Conservation (phyloP, 2,113 vertebrate species). For the Thermophis baileyi region DNA sequence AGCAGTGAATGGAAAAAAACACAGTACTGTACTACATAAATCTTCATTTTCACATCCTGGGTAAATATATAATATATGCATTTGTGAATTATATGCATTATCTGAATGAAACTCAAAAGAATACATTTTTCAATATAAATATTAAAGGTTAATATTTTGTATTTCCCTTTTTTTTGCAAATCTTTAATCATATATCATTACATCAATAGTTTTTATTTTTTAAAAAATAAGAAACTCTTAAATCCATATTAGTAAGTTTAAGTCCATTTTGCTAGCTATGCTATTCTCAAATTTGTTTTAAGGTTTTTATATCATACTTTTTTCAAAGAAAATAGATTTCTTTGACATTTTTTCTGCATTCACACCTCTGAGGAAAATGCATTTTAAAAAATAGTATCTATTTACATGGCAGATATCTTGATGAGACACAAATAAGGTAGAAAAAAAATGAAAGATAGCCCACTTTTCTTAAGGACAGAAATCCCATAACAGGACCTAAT, state of each 20-base stretch:
- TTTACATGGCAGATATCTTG: slow-evolving; percentile 76
- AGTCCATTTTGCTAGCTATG: slow-evolving; percentile 67
- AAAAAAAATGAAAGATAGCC: slow-evolving; percentile 41
- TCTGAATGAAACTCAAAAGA: slow-evolving; percentile 45
- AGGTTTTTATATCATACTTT: slow-evolving; percentile 62
- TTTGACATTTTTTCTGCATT: slow-evolving; percentile 66
- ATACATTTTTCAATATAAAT: slow-evolving; percentile 62
- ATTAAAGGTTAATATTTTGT: slow-evolving; percentile 62
- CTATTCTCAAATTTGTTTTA: slow-evolving; percentile 48
- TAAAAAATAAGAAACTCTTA: slow-evolving; percentile 44
- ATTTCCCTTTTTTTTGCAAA: slow-evolving; percentile 51
- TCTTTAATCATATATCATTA: slow-evolving; percentile 43
- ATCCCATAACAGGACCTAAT: slow-evolving; percentile 15
- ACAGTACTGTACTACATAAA: slow-evolving; percentile 21
- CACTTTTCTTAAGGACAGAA: slow-evolving; percentile 35
- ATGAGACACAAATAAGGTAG: slow-evolving; percentile 70
- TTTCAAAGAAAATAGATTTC: slow-evolving; percentile 68
- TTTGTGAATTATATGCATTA: slow-evolving; percentile 23
- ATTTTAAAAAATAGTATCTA: slow-evolving; percentile 75
- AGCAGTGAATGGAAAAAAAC: slow-evolving; percentile 33
- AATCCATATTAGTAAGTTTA: slow-evolving; percentile 55
- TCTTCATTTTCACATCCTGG: slow-evolving; percentile 38
- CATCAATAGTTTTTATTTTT: slow-evolving; percentile 56
- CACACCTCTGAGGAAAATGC: slow-evolving; percentile 62
- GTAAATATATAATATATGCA: slow-evolving; percentile 51